Percentiles rank a stretch among this genome's conserved stretches.
Conservation (phyloP, 2,113 vertebrate genomes). For the Anas platyrhynchos region DNA sequence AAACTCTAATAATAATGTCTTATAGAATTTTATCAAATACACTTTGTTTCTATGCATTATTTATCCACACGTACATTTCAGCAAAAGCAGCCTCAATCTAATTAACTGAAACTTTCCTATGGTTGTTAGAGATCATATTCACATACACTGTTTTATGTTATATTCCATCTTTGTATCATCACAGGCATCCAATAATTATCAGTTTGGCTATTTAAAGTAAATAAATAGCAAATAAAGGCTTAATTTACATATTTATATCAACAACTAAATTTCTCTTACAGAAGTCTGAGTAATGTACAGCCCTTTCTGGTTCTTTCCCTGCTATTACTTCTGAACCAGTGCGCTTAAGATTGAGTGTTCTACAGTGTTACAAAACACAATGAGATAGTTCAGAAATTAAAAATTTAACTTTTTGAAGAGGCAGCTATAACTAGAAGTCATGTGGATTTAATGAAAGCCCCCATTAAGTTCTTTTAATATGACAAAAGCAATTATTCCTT, state of each 20-base stretch:
- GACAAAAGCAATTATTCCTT: constrained; percentile 11
- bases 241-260: neutral
- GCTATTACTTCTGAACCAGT: neutral
- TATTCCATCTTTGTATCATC: neutral
- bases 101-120: neutral
- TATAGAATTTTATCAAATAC: neutral
- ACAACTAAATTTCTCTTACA: neutral
- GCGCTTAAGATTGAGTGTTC: neutral
- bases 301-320: neutral
- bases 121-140: neutral
- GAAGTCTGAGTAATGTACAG: neutral
- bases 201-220: neutral
- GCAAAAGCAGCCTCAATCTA: neutral
- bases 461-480: neutral
- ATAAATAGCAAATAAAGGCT: neutral
- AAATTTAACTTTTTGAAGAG: constrained; percentile 24
- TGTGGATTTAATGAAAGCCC: constrained; percentile 16
- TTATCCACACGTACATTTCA: constrained; percentile 28
- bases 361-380: constrained; percentile 1
- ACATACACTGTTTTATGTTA: neutral
- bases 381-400: constrained; percentile 41
- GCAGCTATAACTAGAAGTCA: constrained; percentile 29
- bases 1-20: constrained; percentile 22
- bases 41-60: constrained; percentile 46
- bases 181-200: neutral